Evolutionary conservation across 2,797 vertebrate species (phyloP), one percentile per base, ranked within the genome.

Genomic region (Cyclura pinguis): DNA sequence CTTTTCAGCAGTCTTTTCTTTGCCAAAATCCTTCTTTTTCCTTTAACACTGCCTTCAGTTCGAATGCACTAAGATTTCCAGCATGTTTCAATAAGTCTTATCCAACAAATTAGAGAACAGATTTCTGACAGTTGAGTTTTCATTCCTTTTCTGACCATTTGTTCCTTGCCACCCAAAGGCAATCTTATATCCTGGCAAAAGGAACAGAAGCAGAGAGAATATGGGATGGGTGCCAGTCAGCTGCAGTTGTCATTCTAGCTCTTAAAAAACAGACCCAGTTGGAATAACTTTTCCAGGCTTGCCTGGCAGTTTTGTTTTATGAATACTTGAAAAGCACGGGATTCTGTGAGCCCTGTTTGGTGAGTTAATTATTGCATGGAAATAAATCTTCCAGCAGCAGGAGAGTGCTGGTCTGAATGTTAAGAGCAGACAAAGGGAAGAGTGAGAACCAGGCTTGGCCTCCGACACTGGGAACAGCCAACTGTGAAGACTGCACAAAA

Each of bases 61-160:
- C 0, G 1, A 93, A 87, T 27, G 77, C 9, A 10, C 62, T 88
- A 0, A 0, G 9, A 74, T 88, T 91, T 87, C 29, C 62, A 90
- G 42, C 3, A n/a, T 64, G 69, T 32, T 74, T 73, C 91, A 32
- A 90, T 7, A 18, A 0, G 0, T 50, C 27, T 32, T 90, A 10
- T 89, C 12, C 87, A 73, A 88, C 62, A 89, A 50, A 38, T 24
- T 1, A 3, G 59, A 91, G 92, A 92, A 88, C 84, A 80, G 67
- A 77, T 95, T 93, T 91, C 93, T 91, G 93, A 92, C 82, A 89
- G 57, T 89, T 83, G 93, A 93, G 92, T 93, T 59, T 69, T 92
- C 91, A 52, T 69, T 73, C n/a, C 93, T 95, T 93, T 93, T 91
- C 86, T 73, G 62, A 42, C 62, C 4, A 12, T 73, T 80, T 73